These are phyloP conservation scores for Pipistrellus kuhlii DNA, from an alignment of 2,797 vertebrate genomes.

Conservation along the genomic window DNA sequence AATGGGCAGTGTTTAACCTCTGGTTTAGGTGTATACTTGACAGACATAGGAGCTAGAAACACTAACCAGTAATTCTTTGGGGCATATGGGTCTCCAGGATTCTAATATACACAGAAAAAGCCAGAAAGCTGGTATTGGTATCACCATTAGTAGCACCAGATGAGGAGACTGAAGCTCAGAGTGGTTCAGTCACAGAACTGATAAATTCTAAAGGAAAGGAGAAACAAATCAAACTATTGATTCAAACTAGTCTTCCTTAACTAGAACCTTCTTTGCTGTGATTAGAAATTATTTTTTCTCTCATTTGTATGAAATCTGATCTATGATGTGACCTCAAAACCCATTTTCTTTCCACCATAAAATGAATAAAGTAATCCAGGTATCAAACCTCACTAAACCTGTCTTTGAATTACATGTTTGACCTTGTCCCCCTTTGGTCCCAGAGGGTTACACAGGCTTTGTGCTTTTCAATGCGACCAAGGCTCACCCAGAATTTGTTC, in stretches of 20 bases:
- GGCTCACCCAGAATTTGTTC: not conserved
- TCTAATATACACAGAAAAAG: not conserved
- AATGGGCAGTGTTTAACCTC: not conserved
- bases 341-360: not conserved
- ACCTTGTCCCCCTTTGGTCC: not conserved
- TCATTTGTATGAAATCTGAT: conserved; percentile 27
- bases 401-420: not conserved
- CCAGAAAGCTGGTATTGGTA: not conserved
- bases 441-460: not conserved
- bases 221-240: not conserved
- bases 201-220: not conserved
- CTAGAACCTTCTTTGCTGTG: not conserved
- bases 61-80: not conserved
- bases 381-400: not conserved
- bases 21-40: not conserved
- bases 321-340: not conserved
- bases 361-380: conserved; percentile 43
- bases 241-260: conserved; percentile 22
- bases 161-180: not conserved
- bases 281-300: conserved; percentile 31
- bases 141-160: not conserved
- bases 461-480: not conserved
- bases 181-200: not conserved
- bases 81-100: not conserved
- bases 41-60: not conserved